Base-by-base conservation (phyloP, 2,888 invertebrate species). In the Hydroisotoma schaefferi region DNA sequence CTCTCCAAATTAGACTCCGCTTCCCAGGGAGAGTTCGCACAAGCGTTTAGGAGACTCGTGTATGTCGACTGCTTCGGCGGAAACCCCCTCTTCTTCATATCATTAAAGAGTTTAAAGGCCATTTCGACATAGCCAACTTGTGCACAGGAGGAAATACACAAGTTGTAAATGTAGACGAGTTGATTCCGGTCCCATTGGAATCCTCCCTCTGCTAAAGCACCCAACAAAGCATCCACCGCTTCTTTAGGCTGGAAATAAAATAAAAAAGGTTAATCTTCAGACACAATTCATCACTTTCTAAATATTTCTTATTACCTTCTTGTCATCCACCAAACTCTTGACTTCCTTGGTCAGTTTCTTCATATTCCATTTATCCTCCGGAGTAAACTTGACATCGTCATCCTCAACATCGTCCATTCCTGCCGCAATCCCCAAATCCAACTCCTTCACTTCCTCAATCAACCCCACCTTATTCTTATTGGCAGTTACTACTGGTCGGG, bases 11-110 rank as follows among this genome's bases (percentile, higher is more conserved):
- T 91, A 76, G 87, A 84, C 46, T 78, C 76, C 2, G 80, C 78
- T 78, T 83, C 83, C 63, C 73, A 73, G 0, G 88, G 87, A 59
- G 87, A 87, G 75, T 90, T 88, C 0, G 90, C 85, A 77, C 94
- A 94, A 1, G 91, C 88, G 78, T 92, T 90, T 75, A 97, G 88
- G 27, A 97, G 80, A 61, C 87, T 87, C 0, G 92, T 92, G 74
- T 90, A 92, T 0, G 87, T 87, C 20, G 87, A 85, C 0, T 82
- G 83, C 26, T 84, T 85, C 0, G 85, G 84, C 67, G 80, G 79
- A 0, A 92, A 75, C 0, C 83, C 85, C 43, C 86, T 79, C 74
- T 84, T 84, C 73, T 88, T 90, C 90, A 94, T 90, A 76, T 87
- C 73, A 23, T 86, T 88, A 73, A 83, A 94, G 1, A 95, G 79